phyloP scores from a whole-genome alignment of 1,140 invertebrate species.

The Araneus ventricosus region DNA sequence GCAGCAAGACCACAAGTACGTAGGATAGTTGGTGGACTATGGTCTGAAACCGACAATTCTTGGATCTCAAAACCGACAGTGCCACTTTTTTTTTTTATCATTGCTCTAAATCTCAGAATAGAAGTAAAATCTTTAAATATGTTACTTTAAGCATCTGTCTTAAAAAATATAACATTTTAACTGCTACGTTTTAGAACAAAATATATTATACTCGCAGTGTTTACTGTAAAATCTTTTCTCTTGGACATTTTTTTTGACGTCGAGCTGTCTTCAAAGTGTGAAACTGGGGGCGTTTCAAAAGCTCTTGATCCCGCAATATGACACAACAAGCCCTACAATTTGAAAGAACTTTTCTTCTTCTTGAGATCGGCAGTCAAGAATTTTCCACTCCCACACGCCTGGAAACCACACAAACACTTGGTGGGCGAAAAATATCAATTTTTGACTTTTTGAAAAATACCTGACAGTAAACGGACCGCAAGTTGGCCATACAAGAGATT shows the following conservation, averaged over 20 bases:
- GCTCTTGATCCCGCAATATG: neutral
- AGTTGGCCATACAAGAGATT: constrained; percentile 23
- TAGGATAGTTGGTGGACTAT: too few relatives aligned
- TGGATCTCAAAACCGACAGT: too few relatives aligned
- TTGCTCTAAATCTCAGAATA: too few relatives aligned
- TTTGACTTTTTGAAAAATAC: constrained; percentile 38
- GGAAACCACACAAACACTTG: constrained; percentile 8
- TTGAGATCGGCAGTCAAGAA: neutral
- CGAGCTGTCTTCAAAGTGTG: neutral
- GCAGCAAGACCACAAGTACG: too few relatives aligned
- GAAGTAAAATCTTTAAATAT: too few relatives aligned
- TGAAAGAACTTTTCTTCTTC: neutral
- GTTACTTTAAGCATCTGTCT: too few relatives aligned
- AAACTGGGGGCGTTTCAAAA: neutral
- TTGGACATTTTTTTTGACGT: neutral
- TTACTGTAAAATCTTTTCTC: neutral
- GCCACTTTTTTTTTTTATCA: too few relatives aligned
- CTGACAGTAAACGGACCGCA: neutral
- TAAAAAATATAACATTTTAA: too few relatives aligned
- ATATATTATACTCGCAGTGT: too few relatives aligned
- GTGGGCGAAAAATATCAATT: constrained; percentile 2
- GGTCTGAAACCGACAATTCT: too few relatives aligned
- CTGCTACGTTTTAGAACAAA: too few relatives aligned
- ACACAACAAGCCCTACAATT: neutral
- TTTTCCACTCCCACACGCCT: neutral